phyloP scores from a whole-genome alignment of 2,113 vertebrate genomes.

The Entomyzon cyanotis region DNA sequence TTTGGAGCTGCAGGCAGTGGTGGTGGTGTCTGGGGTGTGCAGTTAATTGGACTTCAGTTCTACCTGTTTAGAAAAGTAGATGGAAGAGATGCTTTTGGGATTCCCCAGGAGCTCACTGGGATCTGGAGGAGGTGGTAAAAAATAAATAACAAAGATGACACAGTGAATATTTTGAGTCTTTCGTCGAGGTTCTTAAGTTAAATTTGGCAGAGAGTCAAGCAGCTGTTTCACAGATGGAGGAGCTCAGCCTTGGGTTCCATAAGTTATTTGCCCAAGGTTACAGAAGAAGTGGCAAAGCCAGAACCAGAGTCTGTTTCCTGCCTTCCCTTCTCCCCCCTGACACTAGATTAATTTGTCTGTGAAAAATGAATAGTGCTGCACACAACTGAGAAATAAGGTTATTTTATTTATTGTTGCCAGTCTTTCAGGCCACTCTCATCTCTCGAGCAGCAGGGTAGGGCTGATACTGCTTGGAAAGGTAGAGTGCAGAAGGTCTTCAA shows the following conservation, averaged over 20 bases:
- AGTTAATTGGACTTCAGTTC: constrained; percentile 51
- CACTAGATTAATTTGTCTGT: not conserved
- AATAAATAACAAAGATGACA: constrained; percentile 32
- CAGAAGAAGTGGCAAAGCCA: not conserved
- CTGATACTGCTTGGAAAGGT: not conserved
- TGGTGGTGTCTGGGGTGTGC: not conserved
- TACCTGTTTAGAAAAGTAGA: constrained; percentile 31
- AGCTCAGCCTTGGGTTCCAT: not conserved
- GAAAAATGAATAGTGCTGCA: not conserved
- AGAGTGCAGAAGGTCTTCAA: not conserved
- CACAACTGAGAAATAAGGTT: not conserved
- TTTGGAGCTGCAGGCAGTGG: not conserved
- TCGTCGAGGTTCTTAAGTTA: constrained; percentile 7
- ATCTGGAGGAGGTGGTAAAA: not conserved
- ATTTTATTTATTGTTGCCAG: not conserved
- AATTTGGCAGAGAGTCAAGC: constrained; percentile 24
- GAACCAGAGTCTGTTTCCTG: not conserved
- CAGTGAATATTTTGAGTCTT: not conserved
- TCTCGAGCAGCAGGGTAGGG: not conserved
- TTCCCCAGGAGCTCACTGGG: constrained; percentile 21
- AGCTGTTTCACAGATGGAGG: constrained; percentile 44
- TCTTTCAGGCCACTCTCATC: not conserved
- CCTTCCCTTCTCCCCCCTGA: not conserved
- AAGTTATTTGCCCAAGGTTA: constrained; percentile 25
- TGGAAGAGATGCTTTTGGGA: constrained; percentile 31